Percentiles rank a stretch among this genome's conserved stretches.
Evolutionary conservation across 2,888 invertebrate species (phyloP).

Genomic region (Campoplex nolae): DNA sequence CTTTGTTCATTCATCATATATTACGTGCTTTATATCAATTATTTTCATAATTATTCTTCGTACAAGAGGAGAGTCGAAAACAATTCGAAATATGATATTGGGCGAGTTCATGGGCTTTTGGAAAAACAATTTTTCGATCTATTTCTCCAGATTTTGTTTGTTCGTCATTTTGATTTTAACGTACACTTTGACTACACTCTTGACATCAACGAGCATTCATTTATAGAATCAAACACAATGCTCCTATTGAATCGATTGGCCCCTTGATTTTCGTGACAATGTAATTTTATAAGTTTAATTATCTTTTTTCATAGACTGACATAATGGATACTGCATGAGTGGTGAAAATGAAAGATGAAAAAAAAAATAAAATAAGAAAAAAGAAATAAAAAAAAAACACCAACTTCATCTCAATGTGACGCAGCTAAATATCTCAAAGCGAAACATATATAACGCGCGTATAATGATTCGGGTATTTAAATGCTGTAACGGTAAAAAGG

Average conservation of each 20-base stretch:
- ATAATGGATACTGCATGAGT: not conserved
- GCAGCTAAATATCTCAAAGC: slow-evolving; percentile 8
- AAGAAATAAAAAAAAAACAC: not conserved
- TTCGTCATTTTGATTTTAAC: not conserved
- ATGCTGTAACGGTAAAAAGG: slow-evolving; percentile 45
- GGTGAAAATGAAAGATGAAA: too few species aligned
- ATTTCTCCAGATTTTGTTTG: not conserved
- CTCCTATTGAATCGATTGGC: not conserved
- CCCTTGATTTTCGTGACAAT: not conserved
- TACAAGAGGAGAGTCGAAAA: not conserved
- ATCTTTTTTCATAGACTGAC: not conserved
- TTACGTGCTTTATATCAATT: not conserved
- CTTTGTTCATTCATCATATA: slow-evolving; percentile 27
- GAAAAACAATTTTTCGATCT: not conserved
- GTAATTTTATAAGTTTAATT: not conserved
- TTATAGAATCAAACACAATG: not conserved
- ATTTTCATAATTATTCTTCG: slow-evolving; percentile 6
- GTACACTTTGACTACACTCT: not conserved
- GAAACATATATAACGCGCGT: not conserved
- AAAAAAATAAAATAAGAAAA: too few species aligned
- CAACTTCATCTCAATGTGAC: not conserved
- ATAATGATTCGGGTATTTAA: not conserved
- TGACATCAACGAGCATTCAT: not conserved
- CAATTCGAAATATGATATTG: not conserved
- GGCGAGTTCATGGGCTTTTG: not conserved